A percentile compares a stretch with the other conserved stretches of the same genome.
Conservation (phyloP, 2,888 invertebrate species). For the Augochlorella aurata region DNA sequence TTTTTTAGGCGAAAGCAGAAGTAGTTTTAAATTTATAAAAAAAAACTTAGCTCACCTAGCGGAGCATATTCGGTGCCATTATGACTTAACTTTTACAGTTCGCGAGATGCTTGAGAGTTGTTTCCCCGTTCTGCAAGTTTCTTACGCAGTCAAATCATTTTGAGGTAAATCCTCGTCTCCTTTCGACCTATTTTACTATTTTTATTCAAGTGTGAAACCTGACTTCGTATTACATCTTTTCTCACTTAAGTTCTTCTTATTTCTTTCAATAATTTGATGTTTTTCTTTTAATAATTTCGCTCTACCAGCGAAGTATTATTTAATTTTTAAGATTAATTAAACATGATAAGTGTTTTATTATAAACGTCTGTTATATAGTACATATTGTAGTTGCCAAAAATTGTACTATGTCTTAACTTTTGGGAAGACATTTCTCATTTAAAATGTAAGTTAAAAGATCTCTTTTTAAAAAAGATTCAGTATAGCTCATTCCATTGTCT, state of each 20-base stretch:
- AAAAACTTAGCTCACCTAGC: slow-evolving; percentile 75
- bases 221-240: background rate
- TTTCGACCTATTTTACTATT: background rate
- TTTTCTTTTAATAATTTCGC: background rate
- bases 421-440: no score
- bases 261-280: background rate
- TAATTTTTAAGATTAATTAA: no score
- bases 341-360: no score
- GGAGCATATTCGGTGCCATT: slow-evolving; percentile 74
- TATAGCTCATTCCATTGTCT: no score
- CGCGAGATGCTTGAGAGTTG: slow-evolving; percentile 59
- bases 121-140: slow-evolving; percentile 59
- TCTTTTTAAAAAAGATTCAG: no score
- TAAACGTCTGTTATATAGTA: no score
- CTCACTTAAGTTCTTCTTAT: background rate
- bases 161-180: slow-evolving; percentile 68
- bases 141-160: slow-evolving; percentile 75
- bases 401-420: no score
- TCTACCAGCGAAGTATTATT: no score
- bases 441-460: no score
- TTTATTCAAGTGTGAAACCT: background rate
- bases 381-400: no score
- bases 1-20: background rate
- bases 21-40: slow-evolving; percentile 31
- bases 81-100: slow-evolving; percentile 65